Percentiles rank a stretch among this genome's conserved stretches.
Conservation (phyloP, 1,140 invertebrate species). For the Bombyx mori region ASM3026992v2 NC_085121.1:5841001-5841500, state of each 20-base stretch:
- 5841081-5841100: not conserved
- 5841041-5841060: no score
- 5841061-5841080: constrained; percentile 1
- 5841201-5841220: no score
- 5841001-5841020: no score
- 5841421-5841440: not conserved
- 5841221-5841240: no score
- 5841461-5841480: no score
- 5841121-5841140: not conserved
- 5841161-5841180: no score
- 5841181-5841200: no score
- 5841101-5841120: not conserved
- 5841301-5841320: constrained; percentile 38
- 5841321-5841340: constrained; percentile 35
- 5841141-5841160: no score
- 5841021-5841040: no score
- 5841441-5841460: no score
- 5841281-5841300: constrained; percentile 19
- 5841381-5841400: constrained; percentile 47
- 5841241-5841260: no score
- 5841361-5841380: constrained; percentile 42
- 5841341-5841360: constrained; percentile 58
- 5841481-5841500: no score
- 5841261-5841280: not conserved
- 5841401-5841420: constrained; percentile 40